Evolutionary conservation across 2,113 vertebrate genomes (phyloP).

Genomic region (Willisornis vidua): DNA sequence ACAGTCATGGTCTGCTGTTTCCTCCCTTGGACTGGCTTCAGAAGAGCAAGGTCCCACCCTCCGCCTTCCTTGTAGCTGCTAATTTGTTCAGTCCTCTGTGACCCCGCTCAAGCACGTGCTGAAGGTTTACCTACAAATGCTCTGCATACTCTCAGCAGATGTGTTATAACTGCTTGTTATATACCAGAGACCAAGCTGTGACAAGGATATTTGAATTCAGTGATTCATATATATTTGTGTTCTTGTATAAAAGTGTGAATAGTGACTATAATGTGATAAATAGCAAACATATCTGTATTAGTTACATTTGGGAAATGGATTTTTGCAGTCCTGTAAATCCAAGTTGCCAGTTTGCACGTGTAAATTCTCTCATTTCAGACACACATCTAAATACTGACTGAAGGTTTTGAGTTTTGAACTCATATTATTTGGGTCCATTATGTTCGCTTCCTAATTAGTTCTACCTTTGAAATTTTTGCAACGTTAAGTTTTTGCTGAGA

Average conservation of each 20-base stretch:
- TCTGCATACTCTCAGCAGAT: background rate
- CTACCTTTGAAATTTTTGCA: background rate
- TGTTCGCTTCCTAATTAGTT: background rate
- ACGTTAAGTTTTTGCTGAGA: background rate
- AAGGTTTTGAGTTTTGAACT: background rate
- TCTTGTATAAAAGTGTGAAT: background rate
- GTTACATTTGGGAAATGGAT: background rate
- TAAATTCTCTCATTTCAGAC: background rate
- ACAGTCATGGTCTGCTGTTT: background rate
- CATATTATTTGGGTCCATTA: background rate
- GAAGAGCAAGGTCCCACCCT: background rate
- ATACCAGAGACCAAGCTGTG: background rate
- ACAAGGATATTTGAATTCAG: background rate
- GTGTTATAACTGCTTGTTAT: background rate
- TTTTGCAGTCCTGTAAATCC: background rate
- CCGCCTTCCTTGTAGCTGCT: background rate
- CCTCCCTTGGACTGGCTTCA: background rate
- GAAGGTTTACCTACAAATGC: background rate
- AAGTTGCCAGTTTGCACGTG: rapidly evolving
- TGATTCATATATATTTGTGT: background rate
- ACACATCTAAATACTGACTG: background rate
- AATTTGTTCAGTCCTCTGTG: background rate
- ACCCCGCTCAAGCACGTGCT: rapidly evolving
- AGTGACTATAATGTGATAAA: background rate
- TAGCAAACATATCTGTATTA: background rate